Conservation (phyloP, 2,888 invertebrate genomes). For the Chydorus sphaericus region DNA sequence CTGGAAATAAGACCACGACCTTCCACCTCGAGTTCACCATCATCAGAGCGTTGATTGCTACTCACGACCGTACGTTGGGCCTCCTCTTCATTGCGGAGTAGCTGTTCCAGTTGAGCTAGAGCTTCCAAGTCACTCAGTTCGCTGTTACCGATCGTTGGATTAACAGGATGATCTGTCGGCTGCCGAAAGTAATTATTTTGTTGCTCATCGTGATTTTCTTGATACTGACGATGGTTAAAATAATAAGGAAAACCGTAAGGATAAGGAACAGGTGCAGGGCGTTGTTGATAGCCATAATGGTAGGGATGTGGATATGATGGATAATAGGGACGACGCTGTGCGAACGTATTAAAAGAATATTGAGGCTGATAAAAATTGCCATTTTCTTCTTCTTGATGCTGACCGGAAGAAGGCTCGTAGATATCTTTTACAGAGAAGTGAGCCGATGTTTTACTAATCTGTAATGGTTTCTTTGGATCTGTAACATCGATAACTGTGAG, state of each 20-base stretch:
- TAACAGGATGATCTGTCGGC: neutral
- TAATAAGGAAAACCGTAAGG: neutral
- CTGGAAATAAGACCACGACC: conserved; percentile 1
- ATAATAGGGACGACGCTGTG: neutral
- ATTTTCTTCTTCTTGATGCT: too few relatives aligned
- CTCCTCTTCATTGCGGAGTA: neutral
- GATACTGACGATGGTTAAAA: neutral
- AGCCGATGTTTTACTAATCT: too few relatives aligned
- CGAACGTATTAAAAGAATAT: too few relatives aligned
- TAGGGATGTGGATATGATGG: neutral
- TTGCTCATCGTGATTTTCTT: too few relatives aligned
- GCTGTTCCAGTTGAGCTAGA: neutral
- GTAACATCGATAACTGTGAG: too few relatives aligned
- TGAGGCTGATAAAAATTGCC: too few relatives aligned
- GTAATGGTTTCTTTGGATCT: too few relatives aligned
- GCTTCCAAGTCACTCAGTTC: neutral
- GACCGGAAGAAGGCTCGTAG: too few relatives aligned
- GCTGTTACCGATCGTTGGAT: neutral
- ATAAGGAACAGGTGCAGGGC: neutral
- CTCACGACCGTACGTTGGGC: too few relatives aligned
- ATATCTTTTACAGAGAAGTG: too few relatives aligned
- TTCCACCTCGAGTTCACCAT: neutral
- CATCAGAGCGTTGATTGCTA: too few relatives aligned
- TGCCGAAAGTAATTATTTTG: too few relatives aligned
- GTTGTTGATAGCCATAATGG: neutral